These are phyloP conservation scores for Phyllopteryx taeniolatus DNA, from an alignment of 2,113 vertebrate species.

Conservation along the genomic window DNA sequence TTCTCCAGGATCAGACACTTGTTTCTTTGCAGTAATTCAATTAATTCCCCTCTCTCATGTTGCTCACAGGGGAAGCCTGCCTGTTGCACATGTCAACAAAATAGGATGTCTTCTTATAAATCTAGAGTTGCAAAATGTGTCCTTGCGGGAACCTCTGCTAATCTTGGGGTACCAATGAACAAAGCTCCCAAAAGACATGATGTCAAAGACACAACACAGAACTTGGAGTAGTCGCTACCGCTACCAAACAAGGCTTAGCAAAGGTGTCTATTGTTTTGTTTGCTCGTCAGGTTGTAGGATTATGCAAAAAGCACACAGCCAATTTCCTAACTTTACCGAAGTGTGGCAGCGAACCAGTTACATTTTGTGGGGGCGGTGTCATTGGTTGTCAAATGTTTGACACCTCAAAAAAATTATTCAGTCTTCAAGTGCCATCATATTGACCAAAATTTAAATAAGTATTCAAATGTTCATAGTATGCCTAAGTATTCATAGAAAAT, in stretches of 20 bases:
- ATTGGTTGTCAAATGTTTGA: too few species aligned
- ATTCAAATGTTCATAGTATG: too few species aligned
- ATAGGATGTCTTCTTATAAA: not conserved
- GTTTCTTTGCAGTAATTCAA: constrained; percentile 23
- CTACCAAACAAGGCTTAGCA: not conserved
- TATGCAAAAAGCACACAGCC: not conserved
- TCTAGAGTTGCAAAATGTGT: not conserved
- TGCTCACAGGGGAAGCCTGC: not conserved
- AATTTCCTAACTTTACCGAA: too few species aligned
- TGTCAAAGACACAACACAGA: not conserved
- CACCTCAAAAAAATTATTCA: too few species aligned
- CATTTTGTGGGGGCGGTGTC: too few species aligned
- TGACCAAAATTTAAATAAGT: too few species aligned
- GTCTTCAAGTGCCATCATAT: too few species aligned
- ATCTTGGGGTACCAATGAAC: not conserved
- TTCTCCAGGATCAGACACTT: constrained; percentile 2
- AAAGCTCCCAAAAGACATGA: not conserved
- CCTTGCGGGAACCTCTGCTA: not conserved
- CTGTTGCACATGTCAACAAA: constrained; percentile 3
- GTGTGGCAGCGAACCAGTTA: too few species aligned
- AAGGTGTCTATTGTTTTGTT: not conserved
- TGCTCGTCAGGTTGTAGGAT: not conserved
- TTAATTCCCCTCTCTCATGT: constrained; percentile 20
- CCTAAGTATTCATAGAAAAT: too few species aligned
- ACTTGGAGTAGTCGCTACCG: not conserved